Evolutionary conservation across 2,113 vertebrate genomes (phyloP).

Genomic region (Gnathonemus longibarbis): DNA sequence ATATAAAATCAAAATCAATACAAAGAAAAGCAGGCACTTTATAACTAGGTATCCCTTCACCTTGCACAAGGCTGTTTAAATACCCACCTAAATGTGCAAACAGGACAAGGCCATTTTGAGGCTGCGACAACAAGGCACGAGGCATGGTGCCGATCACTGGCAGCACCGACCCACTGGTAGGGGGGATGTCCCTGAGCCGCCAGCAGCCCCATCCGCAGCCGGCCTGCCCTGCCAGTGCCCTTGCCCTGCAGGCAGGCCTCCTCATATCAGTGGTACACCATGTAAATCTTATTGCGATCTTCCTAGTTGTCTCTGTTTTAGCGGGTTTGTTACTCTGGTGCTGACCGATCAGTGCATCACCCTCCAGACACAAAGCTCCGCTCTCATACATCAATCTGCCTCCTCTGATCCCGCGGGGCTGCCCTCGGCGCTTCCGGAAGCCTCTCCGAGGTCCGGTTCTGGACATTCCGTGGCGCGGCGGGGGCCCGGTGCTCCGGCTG

Average conservation of each 20-base stretch:
- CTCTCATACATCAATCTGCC: neutral
- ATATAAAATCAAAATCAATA: neutral
- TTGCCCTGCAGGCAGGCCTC: neutral
- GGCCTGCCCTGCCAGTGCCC: neutral
- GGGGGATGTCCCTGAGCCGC: neutral
- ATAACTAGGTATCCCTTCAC: neutral
- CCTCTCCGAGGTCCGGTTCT: constrained; percentile 66
- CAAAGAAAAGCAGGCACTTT: neutral
- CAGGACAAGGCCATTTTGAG: neutral
- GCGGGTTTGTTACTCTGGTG: neutral
- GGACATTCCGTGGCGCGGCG: constrained; percentile 96
- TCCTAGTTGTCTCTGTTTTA: neutral
- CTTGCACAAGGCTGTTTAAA: neutral
- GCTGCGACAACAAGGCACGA: neutral
- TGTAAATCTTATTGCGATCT: neutral
- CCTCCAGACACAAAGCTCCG: neutral
- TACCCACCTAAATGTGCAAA: neutral
- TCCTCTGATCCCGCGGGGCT: neutral
- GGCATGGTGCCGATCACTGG: neutral
- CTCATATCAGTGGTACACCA: neutral
- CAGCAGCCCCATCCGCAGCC: neutral
- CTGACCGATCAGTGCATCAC: neutral
- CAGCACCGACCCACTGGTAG: neutral
- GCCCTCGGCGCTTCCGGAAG: constrained; percentile 6
- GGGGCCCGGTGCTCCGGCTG: constrained; percentile 92